Evolutionary conservation across 2,888 invertebrate genomes (phyloP).

Genomic region (Coremacera marginata): DNA sequence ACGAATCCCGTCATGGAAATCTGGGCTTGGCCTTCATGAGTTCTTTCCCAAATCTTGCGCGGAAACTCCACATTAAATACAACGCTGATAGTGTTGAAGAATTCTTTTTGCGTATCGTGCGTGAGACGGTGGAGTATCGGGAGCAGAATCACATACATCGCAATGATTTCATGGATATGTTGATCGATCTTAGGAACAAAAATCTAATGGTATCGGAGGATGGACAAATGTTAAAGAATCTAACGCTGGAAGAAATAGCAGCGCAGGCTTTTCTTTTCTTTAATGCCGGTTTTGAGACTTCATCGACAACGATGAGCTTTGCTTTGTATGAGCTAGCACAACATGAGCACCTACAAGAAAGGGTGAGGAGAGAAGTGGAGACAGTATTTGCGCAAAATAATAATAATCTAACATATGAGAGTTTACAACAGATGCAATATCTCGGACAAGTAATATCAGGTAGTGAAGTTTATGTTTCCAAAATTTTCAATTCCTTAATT

Average conservation of each 20-base stretch:
- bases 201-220: slow-evolving; percentile 52
- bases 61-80: slow-evolving; percentile 51
- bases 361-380: slow-evolving; percentile 64
- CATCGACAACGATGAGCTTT: slow-evolving; percentile 74
- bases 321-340: slow-evolving; percentile 57
- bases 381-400: slow-evolving; percentile 61
- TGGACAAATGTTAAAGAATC: slow-evolving; percentile 52
- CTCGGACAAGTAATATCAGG: slow-evolving; percentile 69
- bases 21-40: slow-evolving; percentile 45
- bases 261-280: slow-evolving; percentile 60
- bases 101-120: slow-evolving; percentile 64
- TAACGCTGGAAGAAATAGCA: slow-evolving; percentile 56
- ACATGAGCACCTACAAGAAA: slow-evolving; percentile 52
- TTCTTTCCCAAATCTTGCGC: slow-evolving; percentile 55
- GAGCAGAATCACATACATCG: slow-evolving; percentile 63
- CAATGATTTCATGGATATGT: slow-evolving; percentile 71
- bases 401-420: slow-evolving; percentile 69
- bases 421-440: slow-evolving; percentile 69
- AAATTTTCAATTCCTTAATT: slow-evolving; percentile 7
- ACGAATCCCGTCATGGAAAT: slow-evolving; percentile 44
- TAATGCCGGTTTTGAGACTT: slow-evolving; percentile 74
- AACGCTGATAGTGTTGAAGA: slow-evolving; percentile 55
- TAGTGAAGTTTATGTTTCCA: slow-evolving; percentile 39
- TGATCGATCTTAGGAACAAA: slow-evolving; percentile 67
- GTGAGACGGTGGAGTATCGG: slow-evolving; percentile 66